Conservation (phyloP, 2,797 vertebrate species). For the Hirundo rustica region DNA sequence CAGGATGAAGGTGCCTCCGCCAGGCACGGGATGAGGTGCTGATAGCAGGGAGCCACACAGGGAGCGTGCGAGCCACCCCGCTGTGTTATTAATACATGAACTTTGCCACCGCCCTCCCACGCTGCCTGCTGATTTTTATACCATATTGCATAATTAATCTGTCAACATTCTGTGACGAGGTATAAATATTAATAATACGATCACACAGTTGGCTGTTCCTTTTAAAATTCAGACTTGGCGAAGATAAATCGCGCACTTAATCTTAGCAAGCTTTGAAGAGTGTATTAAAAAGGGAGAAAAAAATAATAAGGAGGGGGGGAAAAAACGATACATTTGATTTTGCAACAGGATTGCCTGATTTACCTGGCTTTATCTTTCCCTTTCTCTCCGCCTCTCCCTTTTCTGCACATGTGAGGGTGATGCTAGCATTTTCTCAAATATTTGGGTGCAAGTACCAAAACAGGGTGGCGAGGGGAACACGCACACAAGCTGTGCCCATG, state of each 20-base stretch:
- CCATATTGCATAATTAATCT: slow-evolving; percentile 82
- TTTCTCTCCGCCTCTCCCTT: neutral
- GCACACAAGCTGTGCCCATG: too few relatives aligned
- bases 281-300: slow-evolving; percentile 11
- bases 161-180: slow-evolving; percentile 79
- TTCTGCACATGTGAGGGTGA: neutral
- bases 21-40: neutral
- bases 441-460: neutral
- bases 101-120: slow-evolving; percentile 69
- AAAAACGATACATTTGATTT: slow-evolving; percentile 4
- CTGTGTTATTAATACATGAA: slow-evolving; percentile 74
- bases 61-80: slow-evolving; percentile 20
- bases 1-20: neutral
- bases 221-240: slow-evolving; percentile 72
- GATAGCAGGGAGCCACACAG: neutral
- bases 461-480: rapidly evolving
- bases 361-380: neutral
- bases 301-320: neutral
- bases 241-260: slow-evolving; percentile 76
- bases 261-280: slow-evolving; percentile 69
- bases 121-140: slow-evolving; percentile 75
- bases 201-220: slow-evolving; percentile 78
- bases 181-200: slow-evolving; percentile 83
- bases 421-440: neutral
- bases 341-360: neutral